Conservation (phyloP, 1,140 invertebrate species). For the Lamellibrachia luymesi region DNA sequence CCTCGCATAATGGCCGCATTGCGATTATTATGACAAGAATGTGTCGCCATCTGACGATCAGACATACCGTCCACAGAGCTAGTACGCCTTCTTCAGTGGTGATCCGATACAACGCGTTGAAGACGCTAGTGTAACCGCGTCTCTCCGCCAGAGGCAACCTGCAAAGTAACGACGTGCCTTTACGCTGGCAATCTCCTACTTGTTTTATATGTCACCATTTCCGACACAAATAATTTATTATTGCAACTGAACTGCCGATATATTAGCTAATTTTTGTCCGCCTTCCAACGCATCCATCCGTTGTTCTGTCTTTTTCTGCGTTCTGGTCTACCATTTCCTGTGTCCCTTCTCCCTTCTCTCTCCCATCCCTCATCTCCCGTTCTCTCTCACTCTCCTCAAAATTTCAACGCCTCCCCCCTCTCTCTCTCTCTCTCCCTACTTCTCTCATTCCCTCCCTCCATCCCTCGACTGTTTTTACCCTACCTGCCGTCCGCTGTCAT, state of each 20-base stretch:
- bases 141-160: constrained; percentile 77
- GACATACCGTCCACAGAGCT: constrained; percentile 77
- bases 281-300: no score
- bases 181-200: neutral
- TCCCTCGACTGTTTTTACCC: neutral
- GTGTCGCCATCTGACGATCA: neutral
- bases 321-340: no score
- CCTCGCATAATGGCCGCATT: no score
- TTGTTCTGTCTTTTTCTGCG: no score
- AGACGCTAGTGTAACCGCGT: constrained; percentile 91
- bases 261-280: neutral
- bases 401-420: no score
- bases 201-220: constrained; percentile 24
- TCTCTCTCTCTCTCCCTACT: neutral
- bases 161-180: constrained; percentile 2
- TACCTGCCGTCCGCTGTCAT: constrained; percentile 94
- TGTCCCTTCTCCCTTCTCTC: no score
- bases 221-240: neutral
- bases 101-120: constrained; percentile 86
- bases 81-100: constrained; percentile 84
- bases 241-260: neutral
- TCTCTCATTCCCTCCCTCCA: neutral
- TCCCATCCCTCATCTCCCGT: no score
- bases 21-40: neutral
- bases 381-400: no score